Base-by-base conservation (phyloP, 37 sponge, comb jelly and placozoan species). In the Geodia barretti region DNA sequence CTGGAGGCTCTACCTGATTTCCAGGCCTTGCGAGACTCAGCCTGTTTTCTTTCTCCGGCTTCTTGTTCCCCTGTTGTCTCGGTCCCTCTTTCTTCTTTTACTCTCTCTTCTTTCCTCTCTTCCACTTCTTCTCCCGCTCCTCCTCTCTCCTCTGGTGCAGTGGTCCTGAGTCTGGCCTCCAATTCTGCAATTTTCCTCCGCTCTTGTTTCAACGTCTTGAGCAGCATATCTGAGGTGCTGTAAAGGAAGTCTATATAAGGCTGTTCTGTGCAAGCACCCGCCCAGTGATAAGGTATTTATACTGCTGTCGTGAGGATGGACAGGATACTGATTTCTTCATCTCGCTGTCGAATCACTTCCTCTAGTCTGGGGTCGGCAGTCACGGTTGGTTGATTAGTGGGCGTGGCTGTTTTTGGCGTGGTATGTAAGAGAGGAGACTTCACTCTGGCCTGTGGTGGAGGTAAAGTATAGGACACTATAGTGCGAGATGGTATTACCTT, bases 191-290 rank as follows among this genome's bases (percentile, higher is more conserved):
- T 87, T 38, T 84, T 71, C 29, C 76, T 70, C 47, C 79, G 91
- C 90, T 94, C 97, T 40, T 94, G 90, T 47, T 97, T 97, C 75
- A 97, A 69, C 88, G 94, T 89, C 60, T 86, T 94, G 17, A 97
- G 86, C n/a, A 97, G 70, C 2, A 94, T 73, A 39, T 84, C 93
- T 88, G 0, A 17, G 11, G 26, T 24, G n/a, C n/a, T n/a, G n/a
- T n/a, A n/a, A n/a, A n/a, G n/a, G n/a, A n/a, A n/a, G n/a, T n/a
- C n/a, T n/a, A n/a, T n/a, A n/a, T n/a, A n/a, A n/a, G n/a, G n/a
- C n/a, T n/a, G n/a, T n/a, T n/a, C n/a, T n/a, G n/a, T n/a, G n/a
- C n/a, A n/a, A n/a, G n/a, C n/a, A n/a, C n/a, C n/a, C n/a, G n/a
- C n/a, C n/a, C n/a, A n/a, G n/a, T n/a, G n/a, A n/a, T 36, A 9